Evolutionary conservation across 2,797 vertebrate species (phyloP), one percentile per base, ranked within the genome.

Genomic region (Macropodus opercularis): DNA sequence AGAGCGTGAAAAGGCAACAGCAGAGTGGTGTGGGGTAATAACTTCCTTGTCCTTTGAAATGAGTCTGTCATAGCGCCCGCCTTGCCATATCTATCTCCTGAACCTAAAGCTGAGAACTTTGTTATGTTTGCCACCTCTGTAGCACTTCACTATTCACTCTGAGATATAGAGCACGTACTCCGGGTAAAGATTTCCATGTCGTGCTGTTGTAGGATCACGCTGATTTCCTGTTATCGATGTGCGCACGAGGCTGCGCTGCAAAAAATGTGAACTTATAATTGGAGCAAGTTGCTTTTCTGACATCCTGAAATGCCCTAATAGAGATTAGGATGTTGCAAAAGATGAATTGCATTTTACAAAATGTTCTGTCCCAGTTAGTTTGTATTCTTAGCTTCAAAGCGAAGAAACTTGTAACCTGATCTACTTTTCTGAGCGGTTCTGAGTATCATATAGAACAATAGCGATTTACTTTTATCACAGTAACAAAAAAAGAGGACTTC

Each of bases 11-110:
- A 85, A 89, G 75, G 80, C 79, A 85, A 86, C 74, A 69, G 76
- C 64, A 39, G 53, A 79, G 64, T 53, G 63, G 73, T 79, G 54
- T 39, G 54, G 62, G 77, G 75, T 90, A 91, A 92, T 90, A 90
- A 88, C 77, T 75, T 84, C 57, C 81, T 78, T 88, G 81, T 91
- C 85, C 84, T 87, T 68, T 77, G 66, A 91, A 91, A 90, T 88
- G 69, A 87, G 79, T 64, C 84, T 90, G 85, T 90, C 87, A 86
- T 72, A 35, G 73, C 61, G 42, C 15, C 42, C 3, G 39, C 54
- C 38, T 67, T 55, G 19, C 54, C 35, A 23, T n/a, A 65, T 64
- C 59, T 38, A 66, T 85, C 43, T 68, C 21, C 24, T 73, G 56
- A 73, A 80, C 39, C 62, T 56, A 63, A 69, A 65, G 54, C 70